Evolutionary conservation across 2,888 invertebrate species (phyloP).

Genomic region (Tillus elongatus): DNA sequence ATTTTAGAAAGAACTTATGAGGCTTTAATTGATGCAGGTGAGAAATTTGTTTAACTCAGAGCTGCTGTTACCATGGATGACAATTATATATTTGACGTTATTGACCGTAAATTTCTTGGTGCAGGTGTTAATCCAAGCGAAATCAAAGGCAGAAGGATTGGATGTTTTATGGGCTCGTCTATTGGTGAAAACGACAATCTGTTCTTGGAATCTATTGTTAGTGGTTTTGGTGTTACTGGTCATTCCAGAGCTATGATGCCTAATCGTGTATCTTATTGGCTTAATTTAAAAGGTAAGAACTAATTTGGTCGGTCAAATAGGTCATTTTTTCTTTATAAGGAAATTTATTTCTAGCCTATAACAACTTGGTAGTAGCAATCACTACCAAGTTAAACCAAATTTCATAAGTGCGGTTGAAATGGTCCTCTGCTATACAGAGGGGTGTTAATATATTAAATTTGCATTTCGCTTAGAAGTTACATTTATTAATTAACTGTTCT

Average conservation of each 20-base stretch:
- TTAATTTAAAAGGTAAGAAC: slow-evolving; percentile 67
- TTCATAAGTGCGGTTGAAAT: no score
- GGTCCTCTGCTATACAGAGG: no score
- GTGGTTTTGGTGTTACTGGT: slow-evolving; percentile 59
- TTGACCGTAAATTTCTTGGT: no score
- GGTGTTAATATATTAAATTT: no score
- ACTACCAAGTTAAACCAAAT: no score
- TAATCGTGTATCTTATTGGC: slow-evolving; percentile 84
- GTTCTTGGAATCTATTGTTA: slow-evolving; percentile 45
- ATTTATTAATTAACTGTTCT: no score
- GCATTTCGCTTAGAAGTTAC: no score
- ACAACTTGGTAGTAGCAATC: no score
- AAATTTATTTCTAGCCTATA: not conserved
- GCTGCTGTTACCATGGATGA: no score
- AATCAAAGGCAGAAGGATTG: slow-evolving; percentile 39
- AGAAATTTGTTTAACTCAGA: no score
- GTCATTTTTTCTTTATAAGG: slow-evolving; percentile 1
- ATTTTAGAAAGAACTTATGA: slow-evolving; percentile 41
- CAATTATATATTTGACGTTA: no score
- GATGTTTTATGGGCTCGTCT: slow-evolving; percentile 41
- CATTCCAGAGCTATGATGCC: slow-evolving; percentile 91
- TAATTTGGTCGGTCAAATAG: not conserved
- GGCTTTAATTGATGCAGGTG: slow-evolving; percentile 45
- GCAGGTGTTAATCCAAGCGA: slow-evolving; percentile 41
- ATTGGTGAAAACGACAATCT: slow-evolving; percentile 43